These are phyloP conservation scores for Empis livida DNA, from an alignment of 2,888 invertebrate species.

Conservation along the genomic window DNA sequence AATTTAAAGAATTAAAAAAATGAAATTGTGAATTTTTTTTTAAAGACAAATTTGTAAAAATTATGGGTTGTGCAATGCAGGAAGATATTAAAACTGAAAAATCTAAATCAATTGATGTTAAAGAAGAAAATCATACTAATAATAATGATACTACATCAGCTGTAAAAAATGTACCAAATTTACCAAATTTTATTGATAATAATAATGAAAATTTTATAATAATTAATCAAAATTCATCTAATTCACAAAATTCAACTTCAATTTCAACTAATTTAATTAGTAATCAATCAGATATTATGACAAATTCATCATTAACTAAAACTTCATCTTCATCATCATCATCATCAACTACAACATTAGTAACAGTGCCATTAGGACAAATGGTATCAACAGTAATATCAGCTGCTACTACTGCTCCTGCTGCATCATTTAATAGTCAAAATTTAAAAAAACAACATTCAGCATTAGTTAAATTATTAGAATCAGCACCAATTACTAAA, in stretches of 20 bases:
- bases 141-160: constrained; percentile 1
- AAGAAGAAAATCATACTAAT: neutral
- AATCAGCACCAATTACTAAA: constrained; percentile 36
- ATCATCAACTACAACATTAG: constrained; percentile 15
- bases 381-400: constrained; percentile 1
- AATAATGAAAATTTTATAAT: no score
- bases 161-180: no score
- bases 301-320: neutral
- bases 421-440: constrained; percentile 24
- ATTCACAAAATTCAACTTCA: no score
- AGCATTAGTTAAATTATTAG: constrained; percentile 50
- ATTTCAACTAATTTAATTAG: no score
- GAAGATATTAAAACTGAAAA: constrained; percentile 14
- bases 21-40: neutral
- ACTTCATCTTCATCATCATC: constrained; percentile 16
- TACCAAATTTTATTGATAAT: no score
- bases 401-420: no score
- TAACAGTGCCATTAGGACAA: constrained; percentile 6
- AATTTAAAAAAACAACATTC: constrained; percentile 48
- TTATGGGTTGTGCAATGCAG: constrained; percentile 38
- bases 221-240: constrained; percentile 1
- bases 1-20: constrained; percentile 3
- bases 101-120: neutral
- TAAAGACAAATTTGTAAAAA: constrained; percentile 4
- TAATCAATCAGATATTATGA: no score